These are phyloP conservation scores for Nannoperca obscura DNA, from an alignment of 2,797 vertebrate species.

Conservation along the genomic window DNA sequence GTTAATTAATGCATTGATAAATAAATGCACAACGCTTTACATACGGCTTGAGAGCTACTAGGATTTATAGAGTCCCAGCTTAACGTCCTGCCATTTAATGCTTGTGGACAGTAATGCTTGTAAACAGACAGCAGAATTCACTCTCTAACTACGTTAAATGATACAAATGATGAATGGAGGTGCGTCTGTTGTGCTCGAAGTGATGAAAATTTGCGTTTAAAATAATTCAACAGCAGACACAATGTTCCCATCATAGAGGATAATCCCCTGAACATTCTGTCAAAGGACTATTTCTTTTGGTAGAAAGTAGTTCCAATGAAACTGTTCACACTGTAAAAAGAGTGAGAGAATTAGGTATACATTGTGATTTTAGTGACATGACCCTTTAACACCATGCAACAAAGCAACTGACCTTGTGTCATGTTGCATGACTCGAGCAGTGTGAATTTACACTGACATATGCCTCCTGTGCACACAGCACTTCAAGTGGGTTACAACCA, in stretches of 20 bases:
- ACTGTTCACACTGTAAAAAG: background rate
- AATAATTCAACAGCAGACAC: conserved; percentile 3
- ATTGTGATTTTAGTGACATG: background rate
- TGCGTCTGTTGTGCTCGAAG: background rate
- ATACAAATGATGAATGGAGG: background rate
- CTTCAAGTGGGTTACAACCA: conserved; percentile 24
- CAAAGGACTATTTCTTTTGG: background rate
- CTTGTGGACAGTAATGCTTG: too few species aligned
- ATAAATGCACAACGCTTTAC: too few species aligned
- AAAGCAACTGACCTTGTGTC: conserved; percentile 37
- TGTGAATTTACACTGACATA: conserved; percentile 44
- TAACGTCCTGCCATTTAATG: too few species aligned
- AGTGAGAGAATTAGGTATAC: background rate
- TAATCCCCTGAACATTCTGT: background rate
- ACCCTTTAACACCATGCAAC: conserved; percentile 30
- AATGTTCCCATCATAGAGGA: background rate
- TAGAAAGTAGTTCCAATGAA: background rate
- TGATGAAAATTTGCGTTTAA: background rate
- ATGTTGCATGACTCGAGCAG: conserved; percentile 28
- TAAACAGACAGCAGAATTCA: too few species aligned
- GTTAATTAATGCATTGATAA: too few species aligned
- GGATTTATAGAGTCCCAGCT: too few species aligned
- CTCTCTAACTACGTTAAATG: too few species aligned
- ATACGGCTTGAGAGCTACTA: too few species aligned
- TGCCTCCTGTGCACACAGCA: conserved; percentile 19